Conservation (phyloP, 2,888 invertebrate genomes). For the Drosophila ezoana region DNA sequence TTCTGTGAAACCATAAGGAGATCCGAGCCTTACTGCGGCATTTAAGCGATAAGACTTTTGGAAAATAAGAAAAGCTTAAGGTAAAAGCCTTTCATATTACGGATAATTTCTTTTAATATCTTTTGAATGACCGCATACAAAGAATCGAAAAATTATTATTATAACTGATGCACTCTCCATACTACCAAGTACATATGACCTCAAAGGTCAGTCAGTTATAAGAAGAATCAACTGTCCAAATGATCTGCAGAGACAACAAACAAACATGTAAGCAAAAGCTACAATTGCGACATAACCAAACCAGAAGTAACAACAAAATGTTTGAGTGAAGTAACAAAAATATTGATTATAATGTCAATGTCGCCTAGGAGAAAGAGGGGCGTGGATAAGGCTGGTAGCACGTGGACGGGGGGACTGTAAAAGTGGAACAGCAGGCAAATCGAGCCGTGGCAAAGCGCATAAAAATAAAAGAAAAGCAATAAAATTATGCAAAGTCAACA, state of each 20-base stretch:
- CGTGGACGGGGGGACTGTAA: constrained; percentile 3
- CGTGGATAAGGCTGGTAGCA: background rate
- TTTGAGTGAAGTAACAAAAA: constrained; percentile 65
- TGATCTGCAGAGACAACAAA: constrained; percentile 31
- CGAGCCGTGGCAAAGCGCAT: constrained; percentile 58
- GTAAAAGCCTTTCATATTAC: no score
- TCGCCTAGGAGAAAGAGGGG: constrained; percentile 30
- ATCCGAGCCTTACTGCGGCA: no score
- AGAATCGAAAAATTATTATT: background rate
- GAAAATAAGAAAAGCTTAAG: no score
- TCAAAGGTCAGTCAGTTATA: constrained; percentile 41
- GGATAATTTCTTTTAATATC: no score
- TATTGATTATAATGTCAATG: constrained; percentile 79
- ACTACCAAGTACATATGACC: constrained; percentile 10
- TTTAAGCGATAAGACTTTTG: no score
- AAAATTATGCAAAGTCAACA: constrained; percentile 81
- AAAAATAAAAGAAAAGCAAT: constrained; percentile 80
- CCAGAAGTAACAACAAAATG: constrained; percentile 22
- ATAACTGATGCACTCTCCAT: constrained; percentile 13
- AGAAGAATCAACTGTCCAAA: constrained; percentile 14
- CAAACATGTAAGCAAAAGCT: constrained; percentile 40
- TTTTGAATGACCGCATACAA: no score
- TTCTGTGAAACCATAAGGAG: no score
- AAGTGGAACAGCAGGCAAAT: constrained; percentile 54
- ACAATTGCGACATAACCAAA: constrained; percentile 18